Percentiles rank a stretch among this genome's conserved stretches.
These are phyloP conservation scores for Parazoanthus darwini DNA, from an alignment of 92 coral and sea anemone genomes.

Conservation along the genomic window DNA sequence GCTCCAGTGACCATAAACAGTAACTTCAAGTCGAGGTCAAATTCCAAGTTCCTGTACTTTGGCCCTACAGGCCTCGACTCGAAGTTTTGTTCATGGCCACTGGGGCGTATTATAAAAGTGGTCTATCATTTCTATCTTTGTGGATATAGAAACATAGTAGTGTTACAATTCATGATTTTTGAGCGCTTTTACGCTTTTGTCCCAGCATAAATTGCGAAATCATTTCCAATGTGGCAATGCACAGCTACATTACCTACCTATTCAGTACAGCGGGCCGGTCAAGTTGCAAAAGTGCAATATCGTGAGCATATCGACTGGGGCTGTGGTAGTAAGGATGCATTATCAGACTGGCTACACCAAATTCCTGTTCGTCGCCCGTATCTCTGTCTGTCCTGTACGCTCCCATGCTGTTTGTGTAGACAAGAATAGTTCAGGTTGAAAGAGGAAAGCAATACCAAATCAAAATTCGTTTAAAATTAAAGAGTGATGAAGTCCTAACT, in stretches of 20 bases:
- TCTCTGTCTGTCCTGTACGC: constrained; percentile 27
- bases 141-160: too few relatives aligned
- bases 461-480: not conserved
- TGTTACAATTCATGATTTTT: not conserved
- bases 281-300: constrained; percentile 37
- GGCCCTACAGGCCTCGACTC: too few relatives aligned
- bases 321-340: constrained; percentile 36
- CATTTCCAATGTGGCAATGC: not conserved
- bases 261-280: constrained; percentile 21
- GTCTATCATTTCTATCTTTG: too few relatives aligned
- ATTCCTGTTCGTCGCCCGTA: constrained; percentile 26
- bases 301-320: constrained; percentile 40
- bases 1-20: too few relatives aligned
- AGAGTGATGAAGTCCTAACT: not conserved
- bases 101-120: too few relatives aligned
- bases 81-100: too few relatives aligned
- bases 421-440: not conserved
- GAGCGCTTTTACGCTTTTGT: too few relatives aligned
- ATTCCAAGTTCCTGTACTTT: too few relatives aligned
- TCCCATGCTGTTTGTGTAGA: constrained; percentile 5
- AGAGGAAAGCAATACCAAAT: not conserved
- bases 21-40: too few relatives aligned
- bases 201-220: not conserved
- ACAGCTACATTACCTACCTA: constrained; percentile 2
- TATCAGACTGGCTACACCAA: constrained; percentile 31